These are phyloP conservation scores for Xestia rhomboidea DNA, from an alignment of 2,888 invertebrate genomes.

Conservation along the genomic window DNA sequence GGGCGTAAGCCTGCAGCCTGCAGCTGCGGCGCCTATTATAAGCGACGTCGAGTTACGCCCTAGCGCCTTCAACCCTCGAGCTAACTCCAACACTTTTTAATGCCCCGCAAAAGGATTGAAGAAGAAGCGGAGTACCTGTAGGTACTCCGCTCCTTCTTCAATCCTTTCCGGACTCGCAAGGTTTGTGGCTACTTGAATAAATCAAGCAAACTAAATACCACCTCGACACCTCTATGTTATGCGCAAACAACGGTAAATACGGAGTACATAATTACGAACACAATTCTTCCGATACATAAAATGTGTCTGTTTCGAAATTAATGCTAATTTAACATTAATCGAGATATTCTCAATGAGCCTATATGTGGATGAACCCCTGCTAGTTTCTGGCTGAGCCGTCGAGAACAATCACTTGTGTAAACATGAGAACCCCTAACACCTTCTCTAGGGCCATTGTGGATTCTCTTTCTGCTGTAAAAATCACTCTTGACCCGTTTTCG, in stretches of 20 bases:
- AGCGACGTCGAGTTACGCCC: slow-evolving; percentile 9
- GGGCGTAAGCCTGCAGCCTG: slow-evolving; percentile 38
- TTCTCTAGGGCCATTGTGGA: slow-evolving; percentile 19
- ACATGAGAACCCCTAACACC: slow-evolving; percentile 13
- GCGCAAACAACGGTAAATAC: slow-evolving; percentile 15
- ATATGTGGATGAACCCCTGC: background rate
- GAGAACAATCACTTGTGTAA: slow-evolving; percentile 14
- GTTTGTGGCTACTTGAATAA: slow-evolving; percentile 2
- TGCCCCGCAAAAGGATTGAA: background rate
- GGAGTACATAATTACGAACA: background rate
- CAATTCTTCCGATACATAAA: background rate
- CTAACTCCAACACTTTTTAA: slow-evolving; percentile 19
- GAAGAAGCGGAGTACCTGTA: too few relatives aligned
- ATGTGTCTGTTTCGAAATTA: slow-evolving; percentile 2
- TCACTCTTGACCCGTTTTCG: slow-evolving; percentile 58
- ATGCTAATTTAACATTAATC: slow-evolving; percentile 13
- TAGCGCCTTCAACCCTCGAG: slow-evolving; percentile 5
- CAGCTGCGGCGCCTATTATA: slow-evolving; percentile 38
- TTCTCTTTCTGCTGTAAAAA: slow-evolving; percentile 45
- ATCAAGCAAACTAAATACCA: background rate
- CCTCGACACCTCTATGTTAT: background rate
- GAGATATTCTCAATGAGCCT: slow-evolving; percentile 1
- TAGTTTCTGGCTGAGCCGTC: background rate
- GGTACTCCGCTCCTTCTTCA: slow-evolving; percentile 6
- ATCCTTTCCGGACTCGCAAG: background rate